A percentile compares a stretch with the other conserved stretches of the same genome.
phyloP scores from a whole-genome alignment of 2,888 invertebrate genomes.

The Acanthosepion lycidas region DNA sequence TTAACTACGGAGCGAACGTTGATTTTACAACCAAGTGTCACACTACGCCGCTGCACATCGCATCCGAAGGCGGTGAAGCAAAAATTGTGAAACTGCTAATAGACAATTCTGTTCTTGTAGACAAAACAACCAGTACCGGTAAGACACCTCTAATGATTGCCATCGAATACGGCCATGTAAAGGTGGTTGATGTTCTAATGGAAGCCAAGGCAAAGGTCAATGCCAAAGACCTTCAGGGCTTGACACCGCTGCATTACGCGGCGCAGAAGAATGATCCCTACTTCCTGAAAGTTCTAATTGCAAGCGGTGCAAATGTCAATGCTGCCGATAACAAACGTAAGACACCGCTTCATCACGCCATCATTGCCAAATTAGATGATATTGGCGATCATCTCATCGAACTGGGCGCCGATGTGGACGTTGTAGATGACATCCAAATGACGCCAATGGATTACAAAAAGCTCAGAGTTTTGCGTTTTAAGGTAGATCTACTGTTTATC shows the following conservation, averaged over 20 bases:
- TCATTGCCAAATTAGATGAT: conserved; percentile 54
- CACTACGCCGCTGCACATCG: conserved; percentile 63
- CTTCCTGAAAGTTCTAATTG: conserved; percentile 58
- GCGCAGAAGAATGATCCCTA: conserved; percentile 56
- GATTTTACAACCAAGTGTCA: conserved; percentile 62
- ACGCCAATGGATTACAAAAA: conserved; percentile 56
- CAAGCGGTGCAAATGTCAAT: conserved; percentile 61
- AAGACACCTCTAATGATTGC: conserved; percentile 65
- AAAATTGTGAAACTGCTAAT: conserved; percentile 60
- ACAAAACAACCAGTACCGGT: conserved; percentile 62
- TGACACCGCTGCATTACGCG: conserved; percentile 64
- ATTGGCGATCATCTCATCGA: conserved; percentile 57
- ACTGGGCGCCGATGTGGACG: conserved; percentile 58
- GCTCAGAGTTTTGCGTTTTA: background rate
- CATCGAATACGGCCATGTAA: conserved; percentile 57
- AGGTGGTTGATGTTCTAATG: conserved; percentile 59
- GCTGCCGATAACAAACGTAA: conserved; percentile 61
- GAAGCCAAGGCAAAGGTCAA: conserved; percentile 63
- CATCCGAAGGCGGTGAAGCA: conserved; percentile 59
- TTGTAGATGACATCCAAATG: conserved; percentile 60
- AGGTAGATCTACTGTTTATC: background rate
- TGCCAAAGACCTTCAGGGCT: conserved; percentile 64
- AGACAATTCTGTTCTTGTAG: conserved; percentile 61
- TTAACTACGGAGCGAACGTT: conserved; percentile 60
- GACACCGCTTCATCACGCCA: conserved; percentile 65